phyloP scores from a whole-genome alignment of 2,113 vertebrate genomes.

The Podilymbus podiceps region DNA sequence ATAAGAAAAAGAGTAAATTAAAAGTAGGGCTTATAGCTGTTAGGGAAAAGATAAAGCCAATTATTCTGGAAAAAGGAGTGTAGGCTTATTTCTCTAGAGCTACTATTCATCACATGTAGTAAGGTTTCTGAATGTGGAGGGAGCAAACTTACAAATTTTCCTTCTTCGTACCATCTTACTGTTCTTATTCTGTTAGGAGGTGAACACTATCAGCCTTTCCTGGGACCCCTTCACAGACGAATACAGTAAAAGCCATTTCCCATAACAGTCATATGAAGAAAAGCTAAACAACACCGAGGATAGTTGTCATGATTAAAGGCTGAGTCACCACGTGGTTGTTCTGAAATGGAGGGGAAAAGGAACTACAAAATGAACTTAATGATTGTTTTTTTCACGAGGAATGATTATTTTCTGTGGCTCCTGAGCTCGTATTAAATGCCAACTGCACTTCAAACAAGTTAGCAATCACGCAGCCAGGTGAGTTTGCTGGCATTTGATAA shows the following conservation, averaged over 20 bases:
- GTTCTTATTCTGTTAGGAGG: background rate
- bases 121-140: background rate
- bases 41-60: conserved; percentile 62
- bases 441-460: background rate
- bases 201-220: background rate
- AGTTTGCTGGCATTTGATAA: background rate
- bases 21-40: conserved; percentile 56
- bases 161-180: background rate
- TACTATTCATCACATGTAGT: background rate
- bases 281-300: background rate
- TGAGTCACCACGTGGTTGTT: background rate
- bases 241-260: background rate
- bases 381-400: background rate
- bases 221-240: background rate
- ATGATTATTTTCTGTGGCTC: background rate
- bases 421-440: background rate
- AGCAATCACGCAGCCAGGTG: background rate
- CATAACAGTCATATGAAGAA: background rate
- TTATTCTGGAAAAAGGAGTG: background rate
- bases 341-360: background rate
- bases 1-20: conserved; percentile 65
- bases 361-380: background rate
- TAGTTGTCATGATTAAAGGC: background rate
- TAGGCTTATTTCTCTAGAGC: conserved; percentile 43
- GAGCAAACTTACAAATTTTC: background rate